Conservation (phyloP, 2,113 vertebrate genomes). For the Phainopepla nitens region DNA sequence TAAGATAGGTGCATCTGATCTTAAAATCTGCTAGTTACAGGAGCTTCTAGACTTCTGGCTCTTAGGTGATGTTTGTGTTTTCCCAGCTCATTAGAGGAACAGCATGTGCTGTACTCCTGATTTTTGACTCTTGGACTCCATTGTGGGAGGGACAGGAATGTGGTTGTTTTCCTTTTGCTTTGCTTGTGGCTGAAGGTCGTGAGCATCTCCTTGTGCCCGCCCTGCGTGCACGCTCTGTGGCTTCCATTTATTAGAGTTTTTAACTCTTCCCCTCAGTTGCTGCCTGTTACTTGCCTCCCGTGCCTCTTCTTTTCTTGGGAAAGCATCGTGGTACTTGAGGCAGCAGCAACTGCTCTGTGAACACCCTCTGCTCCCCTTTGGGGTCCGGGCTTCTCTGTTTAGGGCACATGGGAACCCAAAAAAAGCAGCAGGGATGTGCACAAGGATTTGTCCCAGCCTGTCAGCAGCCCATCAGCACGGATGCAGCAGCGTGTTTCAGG, state of each 20-base stretch:
- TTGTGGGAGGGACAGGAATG: accelerated
- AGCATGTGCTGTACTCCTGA: background rate
- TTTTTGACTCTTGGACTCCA: background rate
- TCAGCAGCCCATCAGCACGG: background rate
- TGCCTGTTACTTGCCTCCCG: background rate
- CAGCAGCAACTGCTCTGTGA: background rate
- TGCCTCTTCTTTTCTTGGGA: background rate
- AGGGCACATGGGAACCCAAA: background rate
- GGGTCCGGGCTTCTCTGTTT: background rate
- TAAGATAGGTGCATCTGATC: background rate
- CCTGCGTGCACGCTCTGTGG: background rate
- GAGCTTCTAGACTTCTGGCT: background rate
- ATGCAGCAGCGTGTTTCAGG: background rate
- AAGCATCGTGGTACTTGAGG: background rate
- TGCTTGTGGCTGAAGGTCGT: accelerated
- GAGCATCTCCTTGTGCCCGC: accelerated
- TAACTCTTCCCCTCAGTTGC: background rate
- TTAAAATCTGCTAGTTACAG: background rate
- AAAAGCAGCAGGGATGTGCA: background rate
- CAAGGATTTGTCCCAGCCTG: background rate
- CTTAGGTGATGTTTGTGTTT: background rate
- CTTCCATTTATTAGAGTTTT: background rate
- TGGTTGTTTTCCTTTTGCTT: background rate
- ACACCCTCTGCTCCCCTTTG: background rate
- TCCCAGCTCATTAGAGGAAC: background rate